Conservation (phyloP, 2,797 vertebrate genomes). For the Parambassis ranga region DNA sequence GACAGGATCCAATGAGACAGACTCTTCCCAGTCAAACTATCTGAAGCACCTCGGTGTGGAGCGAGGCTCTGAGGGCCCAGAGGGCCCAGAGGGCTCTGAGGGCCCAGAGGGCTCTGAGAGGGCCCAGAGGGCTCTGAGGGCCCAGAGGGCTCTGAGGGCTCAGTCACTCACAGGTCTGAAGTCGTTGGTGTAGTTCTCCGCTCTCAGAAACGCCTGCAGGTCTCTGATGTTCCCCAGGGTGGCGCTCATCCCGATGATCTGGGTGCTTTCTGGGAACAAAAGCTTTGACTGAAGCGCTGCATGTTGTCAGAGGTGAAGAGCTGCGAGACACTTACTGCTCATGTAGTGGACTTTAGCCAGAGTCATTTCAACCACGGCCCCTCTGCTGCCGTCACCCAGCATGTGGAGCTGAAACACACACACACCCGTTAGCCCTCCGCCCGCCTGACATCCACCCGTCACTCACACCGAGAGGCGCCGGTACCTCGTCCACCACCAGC, state of each 20-base stretch:
- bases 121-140: too few species aligned
- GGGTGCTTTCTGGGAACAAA: slow-evolving; percentile 80
- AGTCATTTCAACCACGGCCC: slow-evolving; percentile 91
- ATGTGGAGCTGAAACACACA: slow-evolving; percentile 87
- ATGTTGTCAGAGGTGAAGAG: background rate
- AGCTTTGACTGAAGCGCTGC: too few species aligned
- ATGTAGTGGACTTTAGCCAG: slow-evolving; percentile 88
- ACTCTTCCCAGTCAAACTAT: background rate
- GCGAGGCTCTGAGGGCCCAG: too few species aligned
- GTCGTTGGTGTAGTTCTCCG: slow-evolving; percentile 88
- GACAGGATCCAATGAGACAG: background rate
- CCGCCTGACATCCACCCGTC: background rate
- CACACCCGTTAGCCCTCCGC: background rate
- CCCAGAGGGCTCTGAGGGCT: too few species aligned
- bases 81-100: too few species aligned
- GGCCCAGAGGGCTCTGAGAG: too few species aligned
- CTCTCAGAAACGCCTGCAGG: slow-evolving; percentile 89
- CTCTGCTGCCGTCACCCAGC: slow-evolving; percentile 93
- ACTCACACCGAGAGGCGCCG: background rate
- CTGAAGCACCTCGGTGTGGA: too few species aligned
- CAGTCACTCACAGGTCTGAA: slow-evolving; percentile 89
- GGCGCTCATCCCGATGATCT: slow-evolving; percentile 97
- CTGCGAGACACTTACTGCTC: slow-evolving; percentile 85
- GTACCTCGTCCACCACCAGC: slow-evolving; percentile 95
- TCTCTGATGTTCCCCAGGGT: slow-evolving; percentile 91